Evolutionary conservation across 2,888 invertebrate genomes (phyloP).

Genomic region (Drosophila colorata): DNA sequence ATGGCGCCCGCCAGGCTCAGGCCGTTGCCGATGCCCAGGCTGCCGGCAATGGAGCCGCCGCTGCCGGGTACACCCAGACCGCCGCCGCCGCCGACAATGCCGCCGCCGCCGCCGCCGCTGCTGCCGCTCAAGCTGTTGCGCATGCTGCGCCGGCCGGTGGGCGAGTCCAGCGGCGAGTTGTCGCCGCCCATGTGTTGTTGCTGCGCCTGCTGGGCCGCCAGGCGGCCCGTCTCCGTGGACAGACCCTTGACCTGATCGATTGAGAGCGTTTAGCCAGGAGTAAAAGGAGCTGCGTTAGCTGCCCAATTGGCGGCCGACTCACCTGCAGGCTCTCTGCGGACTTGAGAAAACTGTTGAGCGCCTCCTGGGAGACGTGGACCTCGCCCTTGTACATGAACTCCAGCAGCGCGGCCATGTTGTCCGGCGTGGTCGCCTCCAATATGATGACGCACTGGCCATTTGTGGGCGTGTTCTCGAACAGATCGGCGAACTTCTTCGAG

Average conservation of each 20-base stretch:
- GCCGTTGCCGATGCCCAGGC: conserved; percentile 68
- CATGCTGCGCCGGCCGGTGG: conserved; percentile 84
- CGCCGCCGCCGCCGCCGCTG: conserved; percentile 37
- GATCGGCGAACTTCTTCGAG: conserved; percentile 96
- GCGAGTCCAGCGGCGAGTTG: conserved; percentile 84
- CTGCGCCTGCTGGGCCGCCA: conserved; percentile 85
- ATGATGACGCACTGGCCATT: conserved; percentile 91
- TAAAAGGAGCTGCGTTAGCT: no score
- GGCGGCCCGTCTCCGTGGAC: conserved; percentile 89
- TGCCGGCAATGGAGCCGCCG: conserved; percentile 62
- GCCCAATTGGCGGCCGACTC: conserved; percentile 27
- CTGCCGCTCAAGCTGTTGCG: conserved; percentile 84
- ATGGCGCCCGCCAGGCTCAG: conserved; percentile 63
- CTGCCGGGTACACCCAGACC: conserved; percentile 40
- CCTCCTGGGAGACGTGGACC: conserved; percentile 96
- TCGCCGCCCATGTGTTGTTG: conserved; percentile 83
- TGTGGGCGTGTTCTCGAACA: conserved; percentile 93
- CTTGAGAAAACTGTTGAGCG: conserved; percentile 95
- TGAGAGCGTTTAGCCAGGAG: no score
- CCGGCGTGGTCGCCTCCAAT: conserved; percentile 94
- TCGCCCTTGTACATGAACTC: conserved; percentile 98
- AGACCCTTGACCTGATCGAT: conserved; percentile 89
- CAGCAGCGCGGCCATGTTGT: conserved; percentile 95
- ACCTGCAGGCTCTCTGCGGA: conserved; percentile 96
- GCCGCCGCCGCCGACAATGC: conserved; percentile 20